Base-by-base conservation (phyloP, 1,140 invertebrate genomes). In the Bombus polaris region DNA sequence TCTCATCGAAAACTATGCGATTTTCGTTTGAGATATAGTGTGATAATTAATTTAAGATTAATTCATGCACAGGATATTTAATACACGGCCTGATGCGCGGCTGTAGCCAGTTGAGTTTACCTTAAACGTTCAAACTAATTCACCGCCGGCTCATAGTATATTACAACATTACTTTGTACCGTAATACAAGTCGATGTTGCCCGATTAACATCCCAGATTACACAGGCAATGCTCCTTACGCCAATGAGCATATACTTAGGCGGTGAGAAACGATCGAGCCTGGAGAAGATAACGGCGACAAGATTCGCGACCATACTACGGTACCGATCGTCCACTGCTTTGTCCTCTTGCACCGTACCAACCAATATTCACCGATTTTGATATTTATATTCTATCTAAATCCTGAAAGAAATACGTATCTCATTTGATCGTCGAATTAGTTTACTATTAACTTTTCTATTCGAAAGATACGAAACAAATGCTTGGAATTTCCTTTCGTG, bases 251-350 rank as follows among this genome's bases (percentile, higher is more conserved):
- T 77, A 77, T 86, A 83, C 72, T 89, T 90, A 77, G 47, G 79
- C 83, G 88, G 87, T 92, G 87, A 92, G 90, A 90, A 92, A 92
- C 85, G 85, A 90, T 90, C 85, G 84, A 75, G 72, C 28, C 77
- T 71, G 62, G 71, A 70, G 65, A 59, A 83, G 89, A 91, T 90
- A 91, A 88, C 76, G 72, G 71, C 74, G 85, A 80, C 66, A 83
- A 70, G 81, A 81, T 37, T 62, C 47, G 68, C 79, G 82, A 79
- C 81, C 39, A 82, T 62, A 44, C 66, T 53, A 82, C 82, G 39
- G 32, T 77, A 71, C 77, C 68, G 66, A 81, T 77, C 25, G 12
- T 62, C 32, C 9, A 18, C 47, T 86, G 85, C 88, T 90, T 90
- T 90, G 88, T 90, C 85, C 81, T 57, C 42, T 74, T 44, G 12